Evolutionary conservation across 1,140 invertebrate species (phyloP), one percentile per base, ranked within the genome.

Genomic region (Zaprionus tsacasi): DNA sequence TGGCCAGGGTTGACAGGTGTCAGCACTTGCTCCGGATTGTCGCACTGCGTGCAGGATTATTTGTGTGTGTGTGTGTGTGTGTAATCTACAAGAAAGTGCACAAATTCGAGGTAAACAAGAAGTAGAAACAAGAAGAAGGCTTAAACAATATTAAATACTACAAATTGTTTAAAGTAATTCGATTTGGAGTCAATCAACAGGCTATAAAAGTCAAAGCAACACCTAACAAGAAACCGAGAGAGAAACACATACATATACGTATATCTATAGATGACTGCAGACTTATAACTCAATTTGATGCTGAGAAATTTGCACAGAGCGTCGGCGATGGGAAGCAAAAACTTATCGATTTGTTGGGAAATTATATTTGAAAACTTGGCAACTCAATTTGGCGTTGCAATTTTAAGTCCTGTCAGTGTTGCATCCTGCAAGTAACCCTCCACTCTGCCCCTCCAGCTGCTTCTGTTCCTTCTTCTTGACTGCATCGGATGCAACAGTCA

Each of bases 361-460:
- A 88, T 83, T 83, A 78, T 87, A 88, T 87, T 87, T 87, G 77
- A 75, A 88, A 87, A 88, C 59, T 88, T 79, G 77, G 52, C 79
- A 88, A 88, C 83, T 88, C 78, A 81, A 83, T 88, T 88, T 83
- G 38, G 52, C 55, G 64, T 64, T 70, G 80, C 63, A 79, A 66
- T 70, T 85, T 81, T 75, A 74, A 70, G 59, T 75, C 59, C 59
- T 65, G 55, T 67, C 35, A 64, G 35, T 27, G 38, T 30, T 38
- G 61, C 17, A 63, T 30, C 45, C 59, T 17, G 12, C 30, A 58
- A 35, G 58, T 17, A 43, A 38, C 13, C 13, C 11, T 7, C 56
- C 40, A 21, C 40, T 30, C 21, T 12, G 21, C 15, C 25, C 38
- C 35, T 7, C 7, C n/a, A 5, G 13, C 17, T 2, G 36, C 30